Evolutionary conservation across 1,140 invertebrate genomes (phyloP), one percentile per base, ranked within the genome.

Genomic region (Drosophila melanica): DNA sequence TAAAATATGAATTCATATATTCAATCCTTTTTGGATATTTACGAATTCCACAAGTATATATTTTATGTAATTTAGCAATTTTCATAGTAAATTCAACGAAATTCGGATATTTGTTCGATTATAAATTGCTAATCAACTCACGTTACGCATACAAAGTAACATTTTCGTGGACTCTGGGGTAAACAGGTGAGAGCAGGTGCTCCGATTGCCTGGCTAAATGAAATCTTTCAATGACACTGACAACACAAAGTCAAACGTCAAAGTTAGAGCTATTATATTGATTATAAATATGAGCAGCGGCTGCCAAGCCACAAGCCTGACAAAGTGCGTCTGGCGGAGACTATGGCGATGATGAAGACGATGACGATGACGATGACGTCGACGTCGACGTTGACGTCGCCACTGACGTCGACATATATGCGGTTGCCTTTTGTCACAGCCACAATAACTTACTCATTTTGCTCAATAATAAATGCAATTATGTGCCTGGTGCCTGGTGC

Each of bases 391-490:
- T 39, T 10, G 33, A 18, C 18, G 16, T 2, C 10, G 53, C 33
- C 14, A 54, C 42, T 11, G 65, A 63, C 58, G 70, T 62, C 58
- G 75, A 50, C 84, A 84, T 89, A 77, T 85, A 89, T 86, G 81
- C 64, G 82, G 82, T 76, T 86, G 82, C 81, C 81, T 79, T 86
- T 86, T 86, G 84, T 89, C 76, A 77, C 54, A 76, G 77, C 84
- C 84, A 89, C 84, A 87, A 87, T 89, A 87, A 87, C 84, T 87
- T 85, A 89, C 85, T 90, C 84, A 89, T 89, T 87, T 82, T 75
- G 79, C 84, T 89, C 84, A 89, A 89, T 89, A 89, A 89, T 89
- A 89, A 89, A 89, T 89, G 84, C 85, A 89, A 89, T 89, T 89
- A 89, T 89, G 85, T 89, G 79, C 81, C 80, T 35, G 70, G 48